Base-by-base conservation (phyloP, 1,140 invertebrate species). In the Bombyx mandarina region DNA sequence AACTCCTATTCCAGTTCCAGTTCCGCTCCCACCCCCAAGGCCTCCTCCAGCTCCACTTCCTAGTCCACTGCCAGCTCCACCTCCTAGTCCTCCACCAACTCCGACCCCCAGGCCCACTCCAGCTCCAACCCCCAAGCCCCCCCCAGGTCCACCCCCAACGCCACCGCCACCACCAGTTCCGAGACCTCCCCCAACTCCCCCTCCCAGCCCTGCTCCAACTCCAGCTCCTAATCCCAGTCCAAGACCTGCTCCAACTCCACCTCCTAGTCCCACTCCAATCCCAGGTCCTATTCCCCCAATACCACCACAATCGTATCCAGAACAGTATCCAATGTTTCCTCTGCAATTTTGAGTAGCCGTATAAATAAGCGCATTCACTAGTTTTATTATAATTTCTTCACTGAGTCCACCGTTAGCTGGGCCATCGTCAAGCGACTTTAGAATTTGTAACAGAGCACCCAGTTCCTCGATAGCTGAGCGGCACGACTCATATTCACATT, bases 291-390 rank as follows among this genome's bases (percentile, higher is more conserved):
- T 22, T 51, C 7, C 50, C 22, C 8, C 50, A 51, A 35, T 35
- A 8, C 50, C 49, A 26, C 12, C 50, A 4, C 8, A 12, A 51
- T 35, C 50, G 0, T 3, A 5, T 35, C 6, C 22, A 35, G 50
- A 18, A 35, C n/a, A 26, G 26, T 51, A 51, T 8, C 50, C 50
- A 35, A 35, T 51, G 42, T 50, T 50, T 6, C 50, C 50, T 35
- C 7, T 51, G 42, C 50, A 51, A 3, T 7, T 54, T 18, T 67
- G 63, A 3, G 72, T 75, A 10, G 73, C 64, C 1, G 73, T 69
- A 12, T 69, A 71, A 6, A 84, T 66, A 42, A 84, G 54, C 6
- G 79, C 79, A n/a, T 84, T 81, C 8, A 82, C 65, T 18, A 84
- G 57, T 57, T 79, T 79, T 55, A 69, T 63, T 8, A 84, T 79